phyloP scores from a whole-genome alignment of 2,888 invertebrate genomes.

The Lottia scabra region DNA sequence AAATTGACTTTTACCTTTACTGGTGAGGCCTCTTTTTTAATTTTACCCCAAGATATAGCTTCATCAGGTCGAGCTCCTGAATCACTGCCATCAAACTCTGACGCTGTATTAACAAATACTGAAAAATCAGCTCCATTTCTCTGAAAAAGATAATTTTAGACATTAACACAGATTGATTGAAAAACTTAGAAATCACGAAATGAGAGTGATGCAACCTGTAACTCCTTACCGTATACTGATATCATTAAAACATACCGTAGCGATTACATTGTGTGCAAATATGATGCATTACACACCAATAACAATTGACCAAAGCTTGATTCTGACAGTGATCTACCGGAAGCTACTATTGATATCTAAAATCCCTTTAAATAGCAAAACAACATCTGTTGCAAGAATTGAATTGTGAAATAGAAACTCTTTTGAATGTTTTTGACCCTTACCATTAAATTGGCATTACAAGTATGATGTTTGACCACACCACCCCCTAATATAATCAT shows the following conservation, averaged over 20 bases:
- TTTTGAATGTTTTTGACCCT: constrained; percentile 29
- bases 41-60: constrained; percentile 99
- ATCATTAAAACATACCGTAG: too few relatives aligned
- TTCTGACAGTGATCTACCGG: too few relatives aligned
- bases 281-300: too few relatives aligned
- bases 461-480: constrained; percentile 98
- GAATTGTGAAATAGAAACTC: not conserved
- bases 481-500: constrained; percentile 97
- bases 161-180: not conserved
- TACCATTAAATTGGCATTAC: constrained; percentile 99
- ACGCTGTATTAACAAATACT: constrained; percentile 94
- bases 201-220: too few relatives aligned
- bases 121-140: constrained; percentile 96
- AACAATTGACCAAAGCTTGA: too few relatives aligned
- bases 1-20: constrained; percentile 78
- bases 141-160: constrained; percentile 66
- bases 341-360: too few relatives aligned
- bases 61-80: constrained; percentile 98
- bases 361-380: too few relatives aligned
- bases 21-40: constrained; percentile 86
- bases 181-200: too few relatives aligned
- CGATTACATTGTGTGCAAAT: too few relatives aligned
- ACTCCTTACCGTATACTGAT: too few relatives aligned
- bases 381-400: too few relatives aligned
- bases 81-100: constrained; percentile 97